Evolutionary conservation across 2,797 vertebrate genomes (phyloP).

Genomic region (Diceros bicornis): DNA sequence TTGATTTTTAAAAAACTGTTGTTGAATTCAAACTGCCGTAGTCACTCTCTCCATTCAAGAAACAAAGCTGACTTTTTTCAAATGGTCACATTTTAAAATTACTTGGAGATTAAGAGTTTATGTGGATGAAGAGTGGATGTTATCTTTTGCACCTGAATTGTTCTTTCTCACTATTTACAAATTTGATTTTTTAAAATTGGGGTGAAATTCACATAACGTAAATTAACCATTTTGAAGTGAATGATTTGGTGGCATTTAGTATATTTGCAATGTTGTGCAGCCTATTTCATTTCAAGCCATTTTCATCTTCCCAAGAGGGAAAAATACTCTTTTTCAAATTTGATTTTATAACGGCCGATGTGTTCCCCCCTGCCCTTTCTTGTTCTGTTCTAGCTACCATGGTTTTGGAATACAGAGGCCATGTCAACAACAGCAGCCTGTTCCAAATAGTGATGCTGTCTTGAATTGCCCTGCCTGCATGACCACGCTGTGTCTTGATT

Average conservation of each 20-base stretch:
- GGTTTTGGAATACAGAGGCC: slow-evolving; percentile 83
- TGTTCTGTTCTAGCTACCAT: slow-evolving; percentile 87
- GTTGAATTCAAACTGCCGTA: background rate
- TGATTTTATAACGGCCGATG: background rate
- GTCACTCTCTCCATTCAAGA: background rate
- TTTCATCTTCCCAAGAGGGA: background rate
- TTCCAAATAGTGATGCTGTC: slow-evolving; percentile 95
- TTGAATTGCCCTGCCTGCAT: slow-evolving; percentile 98
- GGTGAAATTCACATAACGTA: background rate
- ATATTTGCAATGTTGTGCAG: background rate
- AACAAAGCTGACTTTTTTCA: slow-evolving; percentile 40
- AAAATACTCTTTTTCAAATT: background rate
- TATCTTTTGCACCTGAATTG: background rate
- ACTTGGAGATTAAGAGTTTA: slow-evolving; percentile 30
- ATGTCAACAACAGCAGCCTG: slow-evolving; percentile 77
- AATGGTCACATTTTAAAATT: slow-evolving; percentile 10
- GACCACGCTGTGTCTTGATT: slow-evolving; percentile 97
- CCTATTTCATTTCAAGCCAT: background rate
- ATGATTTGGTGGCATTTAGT: background rate
- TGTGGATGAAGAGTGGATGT: slow-evolving; percentile 18
- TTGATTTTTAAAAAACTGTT: background rate
- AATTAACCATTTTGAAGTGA: background rate
- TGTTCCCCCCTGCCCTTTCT: background rate
- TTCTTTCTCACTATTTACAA: slow-evolving; percentile 29
- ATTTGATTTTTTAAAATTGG: slow-evolving; percentile 37